A percentile compares a stretch with the other conserved stretches of the same genome.
Evolutionary conservation across 2,888 invertebrate genomes (phyloP).

Genomic region (Habrosyne pyritoides): DNA sequence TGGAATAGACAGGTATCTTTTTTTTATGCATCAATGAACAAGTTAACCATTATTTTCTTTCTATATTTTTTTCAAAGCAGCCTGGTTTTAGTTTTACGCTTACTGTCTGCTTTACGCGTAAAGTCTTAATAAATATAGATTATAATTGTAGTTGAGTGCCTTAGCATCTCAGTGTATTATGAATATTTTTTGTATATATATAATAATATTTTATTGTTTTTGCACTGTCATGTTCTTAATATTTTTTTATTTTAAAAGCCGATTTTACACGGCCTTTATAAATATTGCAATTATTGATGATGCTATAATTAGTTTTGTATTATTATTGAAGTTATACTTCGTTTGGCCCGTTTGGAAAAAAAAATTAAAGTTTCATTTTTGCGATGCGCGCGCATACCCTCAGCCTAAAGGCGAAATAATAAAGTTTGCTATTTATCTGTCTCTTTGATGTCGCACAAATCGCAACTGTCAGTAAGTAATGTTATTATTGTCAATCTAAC

Average conservation of each 20-base stretch:
- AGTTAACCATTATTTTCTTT: constrained; percentile 55
- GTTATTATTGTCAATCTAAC: no score
- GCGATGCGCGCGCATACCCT: no score
- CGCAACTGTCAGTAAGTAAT: no score
- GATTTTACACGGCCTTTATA: constrained; percentile 33
- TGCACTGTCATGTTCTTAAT: constrained; percentile 39
- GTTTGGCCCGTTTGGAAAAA: no score
- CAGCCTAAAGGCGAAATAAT: no score
- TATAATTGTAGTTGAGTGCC: constrained; percentile 79
- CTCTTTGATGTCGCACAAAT: no score
- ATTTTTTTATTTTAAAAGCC: constrained; percentile 14
- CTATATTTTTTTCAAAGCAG: constrained; percentile 37
- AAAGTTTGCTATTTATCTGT: no score
- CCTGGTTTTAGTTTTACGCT: constrained; percentile 42
- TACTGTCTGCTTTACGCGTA: constrained; percentile 57
- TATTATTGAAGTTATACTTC: no score
- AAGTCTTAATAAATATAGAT: constrained; percentile 69
- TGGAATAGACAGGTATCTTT: constrained; percentile 71
- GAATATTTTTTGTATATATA: constrained; percentile 63
- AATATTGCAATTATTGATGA: constrained; percentile 33
- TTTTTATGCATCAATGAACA: constrained; percentile 73
- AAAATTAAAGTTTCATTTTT: no score
- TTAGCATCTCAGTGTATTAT: constrained; percentile 80
- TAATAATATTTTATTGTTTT: constrained; percentile 42
- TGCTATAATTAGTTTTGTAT: constrained; percentile 45